Conservation (phyloP, 2,113 vertebrate genomes). For the Dendrocopos noguchii region DNA sequence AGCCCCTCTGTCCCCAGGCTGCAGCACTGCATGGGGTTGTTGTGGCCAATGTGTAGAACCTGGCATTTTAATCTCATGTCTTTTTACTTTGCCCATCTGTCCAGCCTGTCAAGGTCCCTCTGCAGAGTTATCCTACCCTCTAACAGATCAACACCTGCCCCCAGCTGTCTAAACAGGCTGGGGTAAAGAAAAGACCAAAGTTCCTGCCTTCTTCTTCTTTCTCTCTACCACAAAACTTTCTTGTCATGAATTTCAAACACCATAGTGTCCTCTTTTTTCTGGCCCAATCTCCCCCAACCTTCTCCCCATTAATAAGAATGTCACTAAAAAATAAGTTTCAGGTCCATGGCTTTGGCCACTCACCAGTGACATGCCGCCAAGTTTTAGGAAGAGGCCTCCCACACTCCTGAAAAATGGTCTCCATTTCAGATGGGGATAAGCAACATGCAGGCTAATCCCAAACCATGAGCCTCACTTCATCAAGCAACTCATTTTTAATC, state of each 20-base stretch:
- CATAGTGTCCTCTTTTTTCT: neutral
- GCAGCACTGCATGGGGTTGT: too few species aligned
- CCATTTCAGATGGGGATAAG: neutral
- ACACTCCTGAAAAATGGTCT: neutral
- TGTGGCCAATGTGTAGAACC: too few species aligned
- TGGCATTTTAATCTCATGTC: too few species aligned
- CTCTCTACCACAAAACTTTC: neutral
- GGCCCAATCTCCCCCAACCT: neutral
- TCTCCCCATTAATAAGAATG: neutral
- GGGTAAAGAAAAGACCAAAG: neutral
- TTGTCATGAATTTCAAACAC: neutral
- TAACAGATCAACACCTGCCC: too few species aligned
- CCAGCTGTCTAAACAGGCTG: neutral
- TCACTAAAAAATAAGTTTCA: neutral
- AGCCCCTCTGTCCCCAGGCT: too few species aligned
- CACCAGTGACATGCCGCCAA: neutral
- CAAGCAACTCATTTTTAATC: neutral
- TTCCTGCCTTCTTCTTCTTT: neutral
- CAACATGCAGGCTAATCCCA: neutral
- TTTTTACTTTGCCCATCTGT: too few species aligned
- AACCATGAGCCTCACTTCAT: neutral
- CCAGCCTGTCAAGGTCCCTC: too few species aligned
- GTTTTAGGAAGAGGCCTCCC: neutral
- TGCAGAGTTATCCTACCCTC: too few species aligned
- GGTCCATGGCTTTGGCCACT: neutral